These are phyloP conservation scores for Rousettus leschenaultii DNA, from an alignment of 2,113 vertebrate genomes.

Conservation along the genomic window DNA sequence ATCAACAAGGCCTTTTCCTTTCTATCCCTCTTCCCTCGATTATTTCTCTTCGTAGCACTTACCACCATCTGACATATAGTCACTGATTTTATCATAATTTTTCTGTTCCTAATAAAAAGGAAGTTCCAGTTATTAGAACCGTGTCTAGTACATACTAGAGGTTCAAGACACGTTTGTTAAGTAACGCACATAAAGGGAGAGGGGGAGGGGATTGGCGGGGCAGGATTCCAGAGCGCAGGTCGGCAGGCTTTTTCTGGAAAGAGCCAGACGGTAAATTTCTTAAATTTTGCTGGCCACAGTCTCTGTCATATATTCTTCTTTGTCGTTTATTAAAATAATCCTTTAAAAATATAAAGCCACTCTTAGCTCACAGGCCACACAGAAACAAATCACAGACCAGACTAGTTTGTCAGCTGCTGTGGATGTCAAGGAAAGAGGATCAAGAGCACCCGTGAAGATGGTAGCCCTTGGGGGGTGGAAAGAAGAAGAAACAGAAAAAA, in stretches of 20 bases:
- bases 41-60: not conserved
- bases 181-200: fast-evolving
- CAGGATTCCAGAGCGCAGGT: not conserved
- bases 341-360: not conserved
- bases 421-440: not conserved
- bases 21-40: not conserved
- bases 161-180: not conserved
- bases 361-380: not conserved
- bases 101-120: not conserved
- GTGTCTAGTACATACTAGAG: not conserved
- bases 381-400: not conserved
- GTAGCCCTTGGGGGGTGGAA: not conserved
- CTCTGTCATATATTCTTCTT: not conserved
- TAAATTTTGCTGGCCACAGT: not conserved
- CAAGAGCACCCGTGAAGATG: not conserved
- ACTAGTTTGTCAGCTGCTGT: not conserved
- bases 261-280: not conserved
- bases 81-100: not conserved
- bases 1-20: not conserved
- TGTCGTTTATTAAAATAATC: slow-evolving; percentile 7
- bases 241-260: not conserved
- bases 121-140: not conserved
- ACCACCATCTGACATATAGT: not conserved
- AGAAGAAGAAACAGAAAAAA: no score
- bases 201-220: not conserved